A percentile compares a stretch with the other conserved stretches of the same genome.
Evolutionary conservation across 2,797 vertebrate genomes (phyloP).

Genomic region (Megaceryle alcyon): DNA sequence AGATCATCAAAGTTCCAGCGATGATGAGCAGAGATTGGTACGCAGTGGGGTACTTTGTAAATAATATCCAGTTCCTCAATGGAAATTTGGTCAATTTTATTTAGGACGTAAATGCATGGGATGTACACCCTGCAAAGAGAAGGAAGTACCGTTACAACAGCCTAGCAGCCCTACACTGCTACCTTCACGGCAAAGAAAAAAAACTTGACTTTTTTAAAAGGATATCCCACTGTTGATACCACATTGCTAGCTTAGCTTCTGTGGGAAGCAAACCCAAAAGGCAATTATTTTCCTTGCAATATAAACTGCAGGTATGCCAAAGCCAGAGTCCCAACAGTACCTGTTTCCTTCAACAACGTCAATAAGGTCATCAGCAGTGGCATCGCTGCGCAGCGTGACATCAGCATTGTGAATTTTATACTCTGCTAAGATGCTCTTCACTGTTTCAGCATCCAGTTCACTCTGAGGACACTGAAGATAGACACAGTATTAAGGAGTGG

Average conservation of each 20-base stretch:
- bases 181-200: neutral
- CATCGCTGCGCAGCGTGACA: constrained; percentile 92
- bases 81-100: constrained; percentile 99
- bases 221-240: neutral
- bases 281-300: neutral
- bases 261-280: neutral
- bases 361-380: constrained; percentile 96
- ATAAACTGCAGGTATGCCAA: neutral
- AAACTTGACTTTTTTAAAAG: neutral
- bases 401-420: constrained; percentile 99
- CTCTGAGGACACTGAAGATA: constrained; percentile 87
- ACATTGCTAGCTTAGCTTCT: neutral
- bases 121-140: constrained; percentile 89
- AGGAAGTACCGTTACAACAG: neutral
- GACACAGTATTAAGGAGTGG: neutral
- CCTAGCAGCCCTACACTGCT: neutral
- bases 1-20: constrained; percentile 99
- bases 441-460: constrained; percentile 92
- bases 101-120: constrained; percentile 97
- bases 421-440: constrained; percentile 95
- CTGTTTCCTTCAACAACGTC: constrained; percentile 99
- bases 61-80: constrained; percentile 98
- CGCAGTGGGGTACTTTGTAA: constrained; percentile 97
- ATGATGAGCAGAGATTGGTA: constrained; percentile 98
- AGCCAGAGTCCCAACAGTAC: constrained; percentile 68